These are phyloP conservation scores for Clarias magur DNA, from an alignment of 2,113 vertebrate genomes.

Conservation along the genomic window DNA sequence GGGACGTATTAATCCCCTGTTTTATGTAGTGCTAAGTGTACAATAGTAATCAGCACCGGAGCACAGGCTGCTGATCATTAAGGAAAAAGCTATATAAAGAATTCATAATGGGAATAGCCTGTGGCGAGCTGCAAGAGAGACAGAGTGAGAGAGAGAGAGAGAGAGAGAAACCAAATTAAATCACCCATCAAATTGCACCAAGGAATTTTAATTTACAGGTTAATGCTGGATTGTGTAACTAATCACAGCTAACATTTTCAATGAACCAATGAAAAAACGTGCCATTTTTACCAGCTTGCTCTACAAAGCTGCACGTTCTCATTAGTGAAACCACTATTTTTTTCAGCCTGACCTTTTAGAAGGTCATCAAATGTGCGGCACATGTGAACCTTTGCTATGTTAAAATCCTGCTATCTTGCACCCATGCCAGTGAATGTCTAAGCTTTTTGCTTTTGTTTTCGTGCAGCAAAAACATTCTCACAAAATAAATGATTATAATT, in stretches of 20 bases:
- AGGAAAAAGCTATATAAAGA: constrained; percentile 99
- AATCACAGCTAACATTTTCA: constrained; percentile 96
- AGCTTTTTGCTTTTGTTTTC: background rate
- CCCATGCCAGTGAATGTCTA: background rate
- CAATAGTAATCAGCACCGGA: constrained; percentile 99
- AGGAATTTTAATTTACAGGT: constrained; percentile 99
- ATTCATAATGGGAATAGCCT: constrained; percentile 99
- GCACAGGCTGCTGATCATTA: constrained; percentile 99
- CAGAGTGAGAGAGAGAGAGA: constrained; percentile 55
- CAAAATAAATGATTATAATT: background rate
- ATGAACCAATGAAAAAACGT: constrained; percentile 87
- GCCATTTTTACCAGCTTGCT: constrained; percentile 78
- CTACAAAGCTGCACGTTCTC: constrained; percentile 76
- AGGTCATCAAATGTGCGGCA: constrained; percentile 26
- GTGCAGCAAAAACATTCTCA: background rate
- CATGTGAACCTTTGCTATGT: background rate
- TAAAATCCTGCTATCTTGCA: background rate
- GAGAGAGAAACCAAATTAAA: constrained; percentile 93
- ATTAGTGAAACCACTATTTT: constrained; percentile 48
- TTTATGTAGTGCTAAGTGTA: constrained; percentile 99
- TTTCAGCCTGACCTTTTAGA: constrained; percentile 27
- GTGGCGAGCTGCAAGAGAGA: constrained; percentile 85
- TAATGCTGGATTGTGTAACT: constrained; percentile 99
- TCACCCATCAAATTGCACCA: constrained; percentile 99
- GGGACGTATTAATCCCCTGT: constrained; percentile 99